A percentile compares a stretch with the other conserved stretches of the same genome.
phyloP scores from a whole-genome alignment of 37 sponge, comb jelly and placozoan species.

The Beroe forskalii region DNA sequence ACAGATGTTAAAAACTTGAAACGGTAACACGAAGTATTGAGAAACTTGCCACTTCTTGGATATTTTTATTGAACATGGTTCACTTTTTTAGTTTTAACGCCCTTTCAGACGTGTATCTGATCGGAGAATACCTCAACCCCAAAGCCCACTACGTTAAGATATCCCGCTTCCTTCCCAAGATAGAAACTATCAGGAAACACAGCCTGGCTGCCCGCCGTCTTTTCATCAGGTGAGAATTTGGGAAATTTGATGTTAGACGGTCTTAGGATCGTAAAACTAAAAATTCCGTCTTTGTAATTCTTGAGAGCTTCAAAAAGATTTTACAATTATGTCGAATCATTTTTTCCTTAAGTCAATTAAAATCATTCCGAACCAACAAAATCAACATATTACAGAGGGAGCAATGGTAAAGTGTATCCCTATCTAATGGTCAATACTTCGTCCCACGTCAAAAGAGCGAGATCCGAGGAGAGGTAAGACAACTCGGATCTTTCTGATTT shows the following conservation, averaged over 20 bases:
- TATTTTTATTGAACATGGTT: too few relatives aligned
- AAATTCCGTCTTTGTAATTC: too few relatives aligned
- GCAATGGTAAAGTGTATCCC: slow-evolving; percentile 37
- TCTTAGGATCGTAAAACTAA: too few relatives aligned
- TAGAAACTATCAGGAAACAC: slow-evolving; percentile 41
- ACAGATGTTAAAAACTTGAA: too few relatives aligned
- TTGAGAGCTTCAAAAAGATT: too few relatives aligned
- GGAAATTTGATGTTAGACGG: background rate
- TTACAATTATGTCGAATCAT: too few relatives aligned
- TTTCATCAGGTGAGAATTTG: background rate
- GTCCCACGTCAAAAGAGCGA: background rate
- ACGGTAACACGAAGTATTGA: too few relatives aligned
- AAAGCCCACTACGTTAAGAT: slow-evolving; percentile 44
- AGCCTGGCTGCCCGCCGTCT: slow-evolving; percentile 22
- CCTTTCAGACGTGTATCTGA: slow-evolving; percentile 29
- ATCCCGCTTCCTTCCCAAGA: slow-evolving; percentile 36
- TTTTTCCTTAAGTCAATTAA: too few relatives aligned
- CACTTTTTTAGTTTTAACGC: too few relatives aligned
- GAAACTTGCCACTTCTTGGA: too few relatives aligned
- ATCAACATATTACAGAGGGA: slow-evolving; percentile 28
- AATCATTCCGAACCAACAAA: too few relatives aligned
- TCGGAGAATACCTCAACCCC: slow-evolving; percentile 23
- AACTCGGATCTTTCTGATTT: background rate
- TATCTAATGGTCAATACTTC: slow-evolving; percentile 55
- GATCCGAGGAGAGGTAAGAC: slow-evolving; percentile 56